Base-by-base conservation (phyloP, 2,113 vertebrate species). In the Takifugu bimaculatus region DNA sequence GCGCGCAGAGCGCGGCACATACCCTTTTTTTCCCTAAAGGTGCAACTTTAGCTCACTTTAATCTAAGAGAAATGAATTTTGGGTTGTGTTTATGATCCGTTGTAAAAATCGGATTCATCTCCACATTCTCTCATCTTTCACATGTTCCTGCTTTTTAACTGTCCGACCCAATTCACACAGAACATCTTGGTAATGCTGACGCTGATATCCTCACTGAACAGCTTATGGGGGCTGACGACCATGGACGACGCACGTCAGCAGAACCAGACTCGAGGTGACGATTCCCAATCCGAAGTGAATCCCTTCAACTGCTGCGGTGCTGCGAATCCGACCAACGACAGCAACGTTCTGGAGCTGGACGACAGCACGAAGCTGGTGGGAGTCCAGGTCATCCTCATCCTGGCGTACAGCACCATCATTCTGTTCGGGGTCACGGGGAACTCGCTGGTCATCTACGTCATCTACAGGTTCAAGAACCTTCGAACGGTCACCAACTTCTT, bases 401-500 rank as follows among this genome's bases (percentile, higher is more conserved):
- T 95, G 27, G 95, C 95, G 25, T 98, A 98, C 68, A 93, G 92
- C 67, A 91, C 91, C 50, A 98, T 98, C 82, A 98, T 98, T 72
- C 50, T 98, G 48, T 89, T 98, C 28, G 96, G 96, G 0, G 92
- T 98, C 20, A 85, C 90, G 0, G 95, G 96, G 14, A 98, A 98
- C 86, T 94, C 93, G 3, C 78, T 98, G 0, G 96, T 98, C 52
- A 97, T 97, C 68, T 96, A 97, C 0, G 94, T 96, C 1, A 91
- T 97, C 56, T 93, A 92, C 79, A 95, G 92, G 65, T 98, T 96
- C 79, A 97, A 92, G 86, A 94, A 87, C 26, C 94, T 98, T 79
- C 92, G 88, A 26, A 97, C 94, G 0, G 96, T 97, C 13, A 98
- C 96, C 10, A 98, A 98, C 77, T 97, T 94, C 82, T 98, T 98